phyloP scores from a whole-genome alignment of 2,888 invertebrate genomes.

The Drosophila anceps region DNA sequence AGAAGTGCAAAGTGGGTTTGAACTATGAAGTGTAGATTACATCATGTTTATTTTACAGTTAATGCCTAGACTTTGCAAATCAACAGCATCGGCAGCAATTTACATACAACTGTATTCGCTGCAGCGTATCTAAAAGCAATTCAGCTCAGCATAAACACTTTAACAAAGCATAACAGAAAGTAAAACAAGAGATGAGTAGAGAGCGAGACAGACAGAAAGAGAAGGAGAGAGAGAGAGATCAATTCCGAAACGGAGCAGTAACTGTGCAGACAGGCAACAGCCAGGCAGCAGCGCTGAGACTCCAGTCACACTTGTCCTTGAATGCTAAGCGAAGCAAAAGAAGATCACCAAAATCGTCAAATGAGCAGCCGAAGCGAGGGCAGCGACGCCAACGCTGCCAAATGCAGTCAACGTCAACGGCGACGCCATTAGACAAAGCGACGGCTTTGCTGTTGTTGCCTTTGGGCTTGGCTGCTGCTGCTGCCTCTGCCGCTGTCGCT shows the following conservation, averaged over 20 bases:
- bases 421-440: conserved; percentile 65
- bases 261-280: conserved; percentile 20
- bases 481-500: not conserved
- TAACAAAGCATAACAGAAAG: conserved; percentile 1
- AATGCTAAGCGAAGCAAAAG: conserved; percentile 61
- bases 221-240: conserved; percentile 4
- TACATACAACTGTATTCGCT: conserved; percentile 3
- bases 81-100: not conserved
- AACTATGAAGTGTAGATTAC: conserved; percentile 38
- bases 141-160: conserved; percentile 18
- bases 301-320: conserved; percentile 78
- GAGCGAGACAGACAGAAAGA: not conserved
- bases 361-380: conserved; percentile 49
- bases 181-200: not conserved
- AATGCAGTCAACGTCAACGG: conserved; percentile 65
- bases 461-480: conserved; percentile 57
- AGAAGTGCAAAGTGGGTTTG: conserved; percentile 38
- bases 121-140: conserved; percentile 2
- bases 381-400: conserved; percentile 57
- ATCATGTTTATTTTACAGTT: conserved; percentile 39
- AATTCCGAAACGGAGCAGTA: conserved; percentile 23
- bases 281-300: conserved; percentile 32
- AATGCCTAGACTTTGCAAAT: not conserved
- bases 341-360: conserved; percentile 64
- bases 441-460: conserved; percentile 28